Percentiles rank a stretch among this genome's conserved stretches.
These are phyloP conservation scores for Oasisia sp. DNA, from an alignment of 2,888 invertebrate genomes.

Conservation along the genomic window DNA sequence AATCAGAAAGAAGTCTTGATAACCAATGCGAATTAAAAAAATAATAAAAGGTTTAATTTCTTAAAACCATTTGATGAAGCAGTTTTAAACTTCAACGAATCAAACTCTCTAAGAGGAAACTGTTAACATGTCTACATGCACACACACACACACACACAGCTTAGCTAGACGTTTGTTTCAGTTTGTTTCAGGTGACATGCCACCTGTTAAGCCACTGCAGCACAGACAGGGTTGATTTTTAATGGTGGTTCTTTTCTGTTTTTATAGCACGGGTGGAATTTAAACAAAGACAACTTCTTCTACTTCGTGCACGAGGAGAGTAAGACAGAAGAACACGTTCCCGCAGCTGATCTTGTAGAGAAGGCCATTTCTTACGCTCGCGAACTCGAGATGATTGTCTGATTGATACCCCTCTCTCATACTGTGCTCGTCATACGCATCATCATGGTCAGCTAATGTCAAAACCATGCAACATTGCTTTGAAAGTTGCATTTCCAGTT, in stretches of 20 bases:
- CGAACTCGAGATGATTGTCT: slow-evolving; percentile 99
- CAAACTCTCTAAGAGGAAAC: too few relatives aligned
- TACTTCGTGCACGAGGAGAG: slow-evolving; percentile 82
- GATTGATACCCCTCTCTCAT: not conserved
- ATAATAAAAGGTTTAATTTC: too few relatives aligned
- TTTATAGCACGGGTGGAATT: slow-evolving; percentile 83
- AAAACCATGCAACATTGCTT: not conserved
- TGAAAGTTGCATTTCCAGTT: not conserved
- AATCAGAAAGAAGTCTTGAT: too few relatives aligned
- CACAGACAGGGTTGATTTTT: not conserved
- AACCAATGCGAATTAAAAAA: too few relatives aligned
- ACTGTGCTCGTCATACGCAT: not conserved
- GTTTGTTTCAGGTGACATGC: too few relatives aligned
- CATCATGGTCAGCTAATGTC: not conserved
- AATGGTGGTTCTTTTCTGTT: slow-evolving; percentile 26
- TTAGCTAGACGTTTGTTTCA: too few relatives aligned
- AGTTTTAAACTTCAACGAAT: too few relatives aligned
- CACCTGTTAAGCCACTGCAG: not conserved
- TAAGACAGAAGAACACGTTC: slow-evolving; percentile 79
- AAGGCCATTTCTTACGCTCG: slow-evolving; percentile 96
- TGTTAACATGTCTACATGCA: too few relatives aligned
- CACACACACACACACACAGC: too few relatives aligned
- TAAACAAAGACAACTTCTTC: slow-evolving; percentile 82
- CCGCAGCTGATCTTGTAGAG: slow-evolving; percentile 89
- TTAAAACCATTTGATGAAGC: too few relatives aligned